Evolutionary conservation across 2,797 vertebrate genomes (phyloP), one percentile per base, ranked within the genome.

Genomic region (Semaprochilodus insignis): DNA sequence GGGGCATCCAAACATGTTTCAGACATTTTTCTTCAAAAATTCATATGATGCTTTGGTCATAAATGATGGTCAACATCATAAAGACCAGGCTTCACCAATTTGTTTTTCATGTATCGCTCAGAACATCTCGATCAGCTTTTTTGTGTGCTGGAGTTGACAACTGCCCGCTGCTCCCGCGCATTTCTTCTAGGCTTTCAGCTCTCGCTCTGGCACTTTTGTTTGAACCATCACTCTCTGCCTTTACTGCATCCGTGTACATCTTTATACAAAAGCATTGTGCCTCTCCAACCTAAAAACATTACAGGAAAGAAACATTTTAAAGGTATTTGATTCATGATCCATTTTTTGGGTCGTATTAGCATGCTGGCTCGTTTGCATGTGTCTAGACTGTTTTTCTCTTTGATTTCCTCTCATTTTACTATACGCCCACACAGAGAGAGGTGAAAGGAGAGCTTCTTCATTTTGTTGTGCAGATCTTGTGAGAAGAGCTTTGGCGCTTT

Each of bases 391-490:
- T 44, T 67, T 36, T 15, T 52, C 15, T 25, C 31, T 65, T 60
- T 67, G 52, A 57, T 74, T 27, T 59, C 19, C 10, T 44, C 40
- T 69, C 13, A 48, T 77, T 77, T 77, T 82, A 16, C 59, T 27
- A 27, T 74, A 77, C 71, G n/a, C 81, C 63, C 54, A 31, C 77
- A 69, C 63, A 69, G 71, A 60, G 51, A 51, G 19, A 54, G 19
- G 40, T 62, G 65, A 70, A 23, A 48, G 25, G 21, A 57, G 70
- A 63, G 51, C 23, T 16, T 76, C 44, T 78, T 78, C 55, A 73
- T 78, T 73, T 73, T 78, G 52, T 57, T 23, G n/a, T 48, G 67
- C 65, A 66, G 13, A 19, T 67, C 60, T 72, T 67, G 23, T 67
- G 70, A 51, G 77, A 66, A 57, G 76, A 44, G 59, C 69, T 74